Percentiles rank a stretch among this genome's conserved stretches.
phyloP scores from a whole-genome alignment of 2,888 invertebrate genomes.

The Scaptomyza flava region DNA sequence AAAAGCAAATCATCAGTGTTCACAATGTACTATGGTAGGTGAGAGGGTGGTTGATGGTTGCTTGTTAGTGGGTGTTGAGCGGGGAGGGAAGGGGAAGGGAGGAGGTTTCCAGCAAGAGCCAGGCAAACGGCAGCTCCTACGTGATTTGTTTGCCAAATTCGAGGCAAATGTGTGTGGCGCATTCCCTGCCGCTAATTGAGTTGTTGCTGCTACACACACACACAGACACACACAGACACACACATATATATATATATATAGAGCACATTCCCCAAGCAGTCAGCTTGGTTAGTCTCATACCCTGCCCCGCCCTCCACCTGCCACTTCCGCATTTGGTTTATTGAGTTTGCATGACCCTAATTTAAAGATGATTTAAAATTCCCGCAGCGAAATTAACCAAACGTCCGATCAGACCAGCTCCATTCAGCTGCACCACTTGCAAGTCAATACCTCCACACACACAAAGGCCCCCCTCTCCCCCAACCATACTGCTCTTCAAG shows the following conservation, averaged over 20 bases:
- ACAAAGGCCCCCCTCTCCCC: no score
- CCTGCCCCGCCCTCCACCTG: neutral
- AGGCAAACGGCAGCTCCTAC: constrained; percentile 50
- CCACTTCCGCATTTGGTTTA: constrained; percentile 62
- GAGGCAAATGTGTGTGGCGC: constrained; percentile 62
- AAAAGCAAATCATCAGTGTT: constrained; percentile 40
- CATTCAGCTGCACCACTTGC: constrained; percentile 8
- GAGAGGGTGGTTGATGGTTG: neutral
- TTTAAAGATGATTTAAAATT: constrained; percentile 78
- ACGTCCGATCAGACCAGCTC: constrained; percentile 57
- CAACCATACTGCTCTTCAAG: neutral
- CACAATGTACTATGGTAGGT: constrained; percentile 5
- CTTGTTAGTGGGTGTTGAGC: neutral
- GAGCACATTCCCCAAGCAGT: constrained; percentile 13
- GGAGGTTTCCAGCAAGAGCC: neutral
- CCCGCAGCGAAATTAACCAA: constrained; percentile 77
- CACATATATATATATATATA: neutral
- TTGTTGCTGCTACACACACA: constrained; percentile 39
- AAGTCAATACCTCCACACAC: constrained; percentile 3
- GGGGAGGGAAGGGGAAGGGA: neutral
- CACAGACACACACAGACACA: constrained; percentile 26
- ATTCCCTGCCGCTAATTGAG: constrained; percentile 44
- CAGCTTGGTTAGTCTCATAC: neutral
- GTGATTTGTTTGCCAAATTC: constrained; percentile 76
- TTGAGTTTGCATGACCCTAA: constrained; percentile 78